Evolutionary conservation across 2,797 vertebrate species (phyloP).

Genomic region (Protonibea diacanthus): DNA sequence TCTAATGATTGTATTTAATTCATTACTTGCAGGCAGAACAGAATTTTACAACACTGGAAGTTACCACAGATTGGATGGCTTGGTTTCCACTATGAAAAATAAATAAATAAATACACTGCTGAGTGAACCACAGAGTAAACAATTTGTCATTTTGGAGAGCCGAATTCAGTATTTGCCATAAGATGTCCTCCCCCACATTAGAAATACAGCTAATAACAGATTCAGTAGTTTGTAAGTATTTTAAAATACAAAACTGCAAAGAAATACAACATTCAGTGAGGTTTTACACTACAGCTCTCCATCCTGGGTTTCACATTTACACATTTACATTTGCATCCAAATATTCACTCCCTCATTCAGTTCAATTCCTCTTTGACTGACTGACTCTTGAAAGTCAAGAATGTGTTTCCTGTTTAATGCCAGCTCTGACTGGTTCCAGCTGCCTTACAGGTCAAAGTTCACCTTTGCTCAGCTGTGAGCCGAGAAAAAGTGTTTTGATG

Average conservation of each 20-base stretch:
- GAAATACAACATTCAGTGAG: not conserved
- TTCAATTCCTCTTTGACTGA: not conserved
- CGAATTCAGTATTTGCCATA: not conserved
- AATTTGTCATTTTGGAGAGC: not conserved
- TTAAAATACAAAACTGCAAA: not conserved
- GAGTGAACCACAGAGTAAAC: not conserved
- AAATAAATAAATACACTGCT: not conserved
- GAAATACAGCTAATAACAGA: not conserved
- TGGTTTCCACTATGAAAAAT: not conserved
- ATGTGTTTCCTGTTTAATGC: not conserved
- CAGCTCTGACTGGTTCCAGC: not conserved
- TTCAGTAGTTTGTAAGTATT: not conserved
- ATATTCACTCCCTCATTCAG: not conserved
- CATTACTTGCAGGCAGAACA: not conserved
- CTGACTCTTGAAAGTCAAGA: not conserved
- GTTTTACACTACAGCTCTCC: not conserved
- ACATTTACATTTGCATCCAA: not conserved
- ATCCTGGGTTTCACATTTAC: constrained; percentile 4
- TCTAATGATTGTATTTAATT: not conserved
- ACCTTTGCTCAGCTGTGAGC: not conserved
- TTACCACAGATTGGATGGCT: not conserved
- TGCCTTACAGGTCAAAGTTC: constrained; percentile 3
- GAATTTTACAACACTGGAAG: not conserved
- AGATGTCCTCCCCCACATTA: not conserved
- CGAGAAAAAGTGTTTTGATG: not conserved